Evolutionary conservation across 2,113 vertebrate genomes (phyloP).

Genomic region (Anolis carolinensis): DNA sequence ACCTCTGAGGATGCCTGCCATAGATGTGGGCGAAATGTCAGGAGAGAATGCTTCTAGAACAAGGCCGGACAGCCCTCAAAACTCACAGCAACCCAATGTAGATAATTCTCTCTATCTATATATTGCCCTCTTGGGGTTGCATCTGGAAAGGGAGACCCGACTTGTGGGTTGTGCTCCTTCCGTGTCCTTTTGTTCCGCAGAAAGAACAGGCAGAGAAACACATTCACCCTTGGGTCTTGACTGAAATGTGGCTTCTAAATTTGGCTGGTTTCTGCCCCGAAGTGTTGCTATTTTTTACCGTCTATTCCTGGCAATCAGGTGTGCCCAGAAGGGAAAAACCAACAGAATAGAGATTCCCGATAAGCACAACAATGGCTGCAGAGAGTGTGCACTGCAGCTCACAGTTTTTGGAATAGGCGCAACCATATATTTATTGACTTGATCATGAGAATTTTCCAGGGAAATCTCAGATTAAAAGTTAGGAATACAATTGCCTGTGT

Average conservation of each 20-base stretch:
- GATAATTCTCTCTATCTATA: no score
- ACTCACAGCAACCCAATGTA: no score
- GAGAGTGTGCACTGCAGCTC: constrained; percentile 11
- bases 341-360: constrained; percentile 68
- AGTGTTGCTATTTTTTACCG: constrained; percentile 51
- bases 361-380: constrained; percentile 38
- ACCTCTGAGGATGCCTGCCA: no score
- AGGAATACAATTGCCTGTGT: neutral
- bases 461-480: constrained; percentile 15
- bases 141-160: neutral
- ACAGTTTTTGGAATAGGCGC: neutral
- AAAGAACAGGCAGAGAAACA: neutral
- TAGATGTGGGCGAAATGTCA: no score
- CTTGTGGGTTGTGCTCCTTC: neutral
- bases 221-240: neutral
- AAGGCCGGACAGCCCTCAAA: no score
- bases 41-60: no score
- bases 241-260: neutral
- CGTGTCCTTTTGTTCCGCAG: neutral
- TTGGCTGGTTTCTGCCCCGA: neutral
- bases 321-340: constrained; percentile 70
- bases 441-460: constrained; percentile 45
- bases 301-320: constrained; percentile 61
- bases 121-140: no score
- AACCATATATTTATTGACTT: neutral